Evolutionary conservation across 2,113 vertebrate species (phyloP).

Genomic region (Oceanodroma tethys): DNA sequence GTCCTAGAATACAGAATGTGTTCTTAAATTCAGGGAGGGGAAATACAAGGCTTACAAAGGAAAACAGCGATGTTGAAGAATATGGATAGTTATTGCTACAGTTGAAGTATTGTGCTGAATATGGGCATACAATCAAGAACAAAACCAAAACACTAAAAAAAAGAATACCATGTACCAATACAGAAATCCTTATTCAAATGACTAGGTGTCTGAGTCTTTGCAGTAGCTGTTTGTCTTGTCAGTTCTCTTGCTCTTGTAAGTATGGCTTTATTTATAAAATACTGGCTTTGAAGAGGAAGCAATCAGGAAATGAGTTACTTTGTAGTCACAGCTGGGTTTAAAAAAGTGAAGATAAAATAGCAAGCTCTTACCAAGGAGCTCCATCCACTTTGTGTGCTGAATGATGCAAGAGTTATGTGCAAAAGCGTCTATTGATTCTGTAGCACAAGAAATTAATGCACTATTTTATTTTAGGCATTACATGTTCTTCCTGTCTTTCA

Average conservation of each 20-base stretch:
- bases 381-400: background rate
- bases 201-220: background rate
- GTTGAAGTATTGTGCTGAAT: background rate
- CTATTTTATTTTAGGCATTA: background rate
- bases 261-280: constrained; percentile 29
- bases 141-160: background rate
- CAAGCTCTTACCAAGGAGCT: background rate
- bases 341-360: background rate
- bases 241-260: background rate
- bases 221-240: background rate
- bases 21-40: background rate
- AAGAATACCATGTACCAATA: background rate
- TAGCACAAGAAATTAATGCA: background rate
- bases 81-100: background rate
- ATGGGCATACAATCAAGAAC: background rate
- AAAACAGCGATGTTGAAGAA: background rate
- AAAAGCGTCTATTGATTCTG: background rate
- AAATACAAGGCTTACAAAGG: background rate
- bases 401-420: background rate
- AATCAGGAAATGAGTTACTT: background rate
- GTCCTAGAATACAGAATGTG: background rate
- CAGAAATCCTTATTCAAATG: background rate
- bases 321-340: background rate
- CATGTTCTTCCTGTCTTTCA: accelerated
- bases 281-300: background rate